Evolutionary conservation across 2,888 invertebrate genomes (phyloP).

Genomic region (Drosophila cognata): DNA sequence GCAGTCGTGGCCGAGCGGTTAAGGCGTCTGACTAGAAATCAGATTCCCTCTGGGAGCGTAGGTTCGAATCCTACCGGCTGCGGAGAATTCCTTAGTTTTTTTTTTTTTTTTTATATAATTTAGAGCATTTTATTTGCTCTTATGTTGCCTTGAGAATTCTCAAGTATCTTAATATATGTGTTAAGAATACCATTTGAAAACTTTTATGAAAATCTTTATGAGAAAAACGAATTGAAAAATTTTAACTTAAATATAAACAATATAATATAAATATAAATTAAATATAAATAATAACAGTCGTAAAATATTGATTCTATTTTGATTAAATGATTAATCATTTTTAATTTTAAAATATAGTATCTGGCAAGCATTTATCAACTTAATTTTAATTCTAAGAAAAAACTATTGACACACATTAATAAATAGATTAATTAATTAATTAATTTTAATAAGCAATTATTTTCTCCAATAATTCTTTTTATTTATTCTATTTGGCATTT

Average conservation of each 20-base stretch:
- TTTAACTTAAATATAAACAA: too few relatives aligned
- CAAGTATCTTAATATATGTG: not conserved
- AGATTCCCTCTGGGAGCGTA: slow-evolving; percentile 94
- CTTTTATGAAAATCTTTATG: not conserved
- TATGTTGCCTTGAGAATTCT: not conserved
- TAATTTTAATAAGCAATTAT: too few relatives aligned
- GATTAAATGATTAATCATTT: not conserved
- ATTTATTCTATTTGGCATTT: not conserved
- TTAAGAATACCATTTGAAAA: not conserved
- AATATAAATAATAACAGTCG: not conserved
- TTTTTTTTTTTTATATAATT: slow-evolving; percentile 4
- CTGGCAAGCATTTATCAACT: not conserved
- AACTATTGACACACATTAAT: not conserved
- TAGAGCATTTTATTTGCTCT: not conserved
- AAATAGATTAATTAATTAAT: not conserved
- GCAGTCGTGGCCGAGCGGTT: slow-evolving; percentile 70
- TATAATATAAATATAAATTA: not conserved
- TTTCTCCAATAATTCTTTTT: too few relatives aligned
- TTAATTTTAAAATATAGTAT: not conserved
- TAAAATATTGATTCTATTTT: not conserved
- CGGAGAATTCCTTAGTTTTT: slow-evolving; percentile 86
- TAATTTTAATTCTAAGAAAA: not conserved
- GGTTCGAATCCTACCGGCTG: slow-evolving; percentile 95
- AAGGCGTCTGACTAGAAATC: slow-evolving; percentile 81
- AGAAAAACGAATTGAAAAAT: not conserved